These are phyloP conservation scores for Phaedon cochleariae DNA, from an alignment of 2,888 invertebrate species.

Conservation along the genomic window DNA sequence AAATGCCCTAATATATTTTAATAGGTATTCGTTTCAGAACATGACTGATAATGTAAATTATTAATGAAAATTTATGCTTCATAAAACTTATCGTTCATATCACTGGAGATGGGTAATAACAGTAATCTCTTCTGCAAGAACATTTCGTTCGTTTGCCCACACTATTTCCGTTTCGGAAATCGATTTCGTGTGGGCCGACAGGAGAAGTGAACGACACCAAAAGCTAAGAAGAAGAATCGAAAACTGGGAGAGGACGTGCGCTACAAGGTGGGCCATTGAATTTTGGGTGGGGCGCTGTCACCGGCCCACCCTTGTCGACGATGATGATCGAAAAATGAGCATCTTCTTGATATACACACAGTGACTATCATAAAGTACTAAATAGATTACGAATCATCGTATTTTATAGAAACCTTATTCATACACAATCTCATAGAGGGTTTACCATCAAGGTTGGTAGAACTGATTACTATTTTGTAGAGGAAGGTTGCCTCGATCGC, in stretches of 20 bases:
- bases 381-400: too few relatives aligned
- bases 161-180: background rate
- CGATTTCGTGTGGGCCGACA: background rate
- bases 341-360: background rate
- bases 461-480: too few relatives aligned
- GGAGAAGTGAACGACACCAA: background rate
- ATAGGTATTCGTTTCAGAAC: too few relatives aligned
- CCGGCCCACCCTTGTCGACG: background rate
- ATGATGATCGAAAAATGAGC: background rate
- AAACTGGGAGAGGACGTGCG: background rate
- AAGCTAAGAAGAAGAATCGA: background rate
- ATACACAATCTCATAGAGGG: too few relatives aligned
- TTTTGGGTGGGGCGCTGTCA: background rate
- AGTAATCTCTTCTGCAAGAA: background rate
- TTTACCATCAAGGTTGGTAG: too few relatives aligned
- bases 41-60: too few relatives aligned
- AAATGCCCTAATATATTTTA: too few relatives aligned
- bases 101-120: background rate
- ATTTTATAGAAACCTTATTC: too few relatives aligned
- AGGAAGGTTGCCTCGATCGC: too few relatives aligned
- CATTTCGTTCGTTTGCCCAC: background rate
- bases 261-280: background rate
- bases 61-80: too few relatives aligned
- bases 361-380: too few relatives aligned
- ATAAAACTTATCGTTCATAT: too few relatives aligned